A percentile compares a stretch with the other conserved stretches of the same genome.
Conservation (phyloP, 35 echinoderm and acorn worm genomes). For the Anneissia japonica region DNA sequence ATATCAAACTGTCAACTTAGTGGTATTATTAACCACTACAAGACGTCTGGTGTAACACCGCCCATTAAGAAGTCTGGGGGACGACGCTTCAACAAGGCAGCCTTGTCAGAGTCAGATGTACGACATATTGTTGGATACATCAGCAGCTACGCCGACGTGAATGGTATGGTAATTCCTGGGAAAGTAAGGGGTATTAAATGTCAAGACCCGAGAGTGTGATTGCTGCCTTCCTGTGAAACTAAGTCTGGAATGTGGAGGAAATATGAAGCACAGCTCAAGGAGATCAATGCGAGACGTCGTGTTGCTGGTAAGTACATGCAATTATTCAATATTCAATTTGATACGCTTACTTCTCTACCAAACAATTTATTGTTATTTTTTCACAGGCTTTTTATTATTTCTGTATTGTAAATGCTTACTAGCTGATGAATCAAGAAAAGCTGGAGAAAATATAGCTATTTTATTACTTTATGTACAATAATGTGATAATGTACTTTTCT, state of each 20-base stretch:
- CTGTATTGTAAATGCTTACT: too few relatives aligned
- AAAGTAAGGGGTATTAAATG: not conserved
- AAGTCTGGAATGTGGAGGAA: constrained; percentile 10
- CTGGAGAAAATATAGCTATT: too few relatives aligned
- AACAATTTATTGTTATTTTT: too few relatives aligned
- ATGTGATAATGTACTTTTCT: too few relatives aligned
- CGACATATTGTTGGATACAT: constrained; percentile 25
- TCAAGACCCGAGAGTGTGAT: constrained; percentile 19
- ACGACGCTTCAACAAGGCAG: constrained; percentile 12
- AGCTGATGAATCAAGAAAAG: too few relatives aligned
- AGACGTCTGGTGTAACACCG: not conserved
- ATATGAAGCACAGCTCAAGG: constrained; percentile 5
- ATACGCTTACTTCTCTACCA: too few relatives aligned
- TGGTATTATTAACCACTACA: constrained; percentile 15
- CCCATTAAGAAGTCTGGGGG: not conserved
- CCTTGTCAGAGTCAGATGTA: constrained; percentile 8
- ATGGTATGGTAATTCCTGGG: constrained; percentile 25
- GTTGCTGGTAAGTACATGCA: not conserved
- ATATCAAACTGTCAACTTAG: constrained; percentile 32
- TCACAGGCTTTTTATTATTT: too few relatives aligned
- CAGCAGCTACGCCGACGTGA: constrained; percentile 9
- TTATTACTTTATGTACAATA: too few relatives aligned
- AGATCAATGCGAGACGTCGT: not conserved
- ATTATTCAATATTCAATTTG: too few relatives aligned
- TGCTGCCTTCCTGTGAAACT: constrained; percentile 18